Conservation (phyloP, 2,888 invertebrate species). For the Copidosoma aretas region DNA sequence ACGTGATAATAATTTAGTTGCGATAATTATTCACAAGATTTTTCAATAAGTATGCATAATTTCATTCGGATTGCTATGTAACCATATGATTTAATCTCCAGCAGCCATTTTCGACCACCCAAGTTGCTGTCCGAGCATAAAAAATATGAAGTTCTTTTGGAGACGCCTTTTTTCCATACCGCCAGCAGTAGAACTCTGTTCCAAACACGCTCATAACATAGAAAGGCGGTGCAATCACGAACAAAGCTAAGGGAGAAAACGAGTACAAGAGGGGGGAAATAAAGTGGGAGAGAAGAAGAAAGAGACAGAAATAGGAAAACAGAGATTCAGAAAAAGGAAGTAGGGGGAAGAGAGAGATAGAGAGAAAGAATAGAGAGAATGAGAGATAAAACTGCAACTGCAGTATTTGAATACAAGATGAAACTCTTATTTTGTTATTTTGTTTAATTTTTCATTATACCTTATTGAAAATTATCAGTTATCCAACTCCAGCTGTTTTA, state of each 20-base stretch:
- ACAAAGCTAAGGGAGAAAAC: constrained; percentile 39
- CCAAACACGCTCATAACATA: constrained; percentile 51
- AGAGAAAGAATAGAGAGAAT: background rate
- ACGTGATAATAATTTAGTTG: too few relatives aligned
- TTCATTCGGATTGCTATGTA: too few relatives aligned
- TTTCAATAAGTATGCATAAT: too few relatives aligned
- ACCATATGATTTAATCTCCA: constrained; percentile 27
- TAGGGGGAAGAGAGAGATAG: background rate
- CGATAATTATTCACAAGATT: too few relatives aligned
- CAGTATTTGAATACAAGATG: too few relatives aligned
- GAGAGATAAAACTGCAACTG: too few relatives aligned
- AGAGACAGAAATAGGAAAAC: background rate
- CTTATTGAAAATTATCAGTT: too few relatives aligned
- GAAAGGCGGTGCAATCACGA: constrained; percentile 50
- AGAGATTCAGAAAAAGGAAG: background rate
- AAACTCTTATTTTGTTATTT: too few relatives aligned
- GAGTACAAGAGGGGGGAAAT: constrained; percentile 18
- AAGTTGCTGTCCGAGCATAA: constrained; percentile 62
- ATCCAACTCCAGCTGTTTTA: too few relatives aligned
- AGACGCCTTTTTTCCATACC: constrained; percentile 63
- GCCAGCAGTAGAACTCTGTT: constrained; percentile 54
- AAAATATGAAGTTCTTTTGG: constrained; percentile 63
- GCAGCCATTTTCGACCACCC: constrained; percentile 64
- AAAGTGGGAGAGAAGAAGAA: constrained; percentile 7
- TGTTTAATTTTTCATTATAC: too few relatives aligned